These are phyloP conservation scores for Gila robusta DNA, from an alignment of 2,797 vertebrate species.

Conservation along the genomic window DNA sequence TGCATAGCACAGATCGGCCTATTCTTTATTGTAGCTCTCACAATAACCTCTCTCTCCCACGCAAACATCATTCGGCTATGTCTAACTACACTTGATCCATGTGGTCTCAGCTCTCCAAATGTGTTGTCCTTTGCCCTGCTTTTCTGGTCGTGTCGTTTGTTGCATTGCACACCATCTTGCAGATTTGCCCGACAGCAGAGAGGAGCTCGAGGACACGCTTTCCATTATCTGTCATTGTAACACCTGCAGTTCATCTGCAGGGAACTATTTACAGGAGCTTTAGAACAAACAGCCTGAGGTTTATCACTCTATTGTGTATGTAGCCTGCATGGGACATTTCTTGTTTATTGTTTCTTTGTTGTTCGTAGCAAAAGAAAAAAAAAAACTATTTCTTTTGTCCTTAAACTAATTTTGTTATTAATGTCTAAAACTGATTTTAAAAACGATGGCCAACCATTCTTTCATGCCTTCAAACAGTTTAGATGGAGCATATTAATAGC, in stretches of 20 bases:
- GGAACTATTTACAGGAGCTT: conserved; percentile 19
- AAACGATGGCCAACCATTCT: background rate
- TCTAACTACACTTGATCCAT: conserved; percentile 28
- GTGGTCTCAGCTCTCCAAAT: conserved; percentile 48
- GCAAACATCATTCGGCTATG: background rate
- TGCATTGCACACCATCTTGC: conserved; percentile 38
- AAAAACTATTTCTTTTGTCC: background rate
- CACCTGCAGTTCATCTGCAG: conserved; percentile 23
- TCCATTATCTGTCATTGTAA: conserved; percentile 35
- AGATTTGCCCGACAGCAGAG: conserved; percentile 18
- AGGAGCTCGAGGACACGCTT: background rate
- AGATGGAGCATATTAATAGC: conserved; percentile 10
- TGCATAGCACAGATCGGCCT: background rate
- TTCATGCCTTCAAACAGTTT: conserved; percentile 19
- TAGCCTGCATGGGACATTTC: background rate
- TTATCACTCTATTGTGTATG: conserved; percentile 20
- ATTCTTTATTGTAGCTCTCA: conserved; percentile 3
- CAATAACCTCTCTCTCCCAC: background rate
- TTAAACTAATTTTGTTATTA: conserved; percentile 21
- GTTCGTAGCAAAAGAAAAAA: background rate
- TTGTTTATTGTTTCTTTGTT: background rate
- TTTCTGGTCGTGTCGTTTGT: conserved; percentile 18
- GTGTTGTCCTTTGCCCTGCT: conserved; percentile 30
- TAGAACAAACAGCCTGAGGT: conserved; percentile 8
- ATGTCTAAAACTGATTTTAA: conserved; percentile 8